Percentiles rank a stretch among this genome's conserved stretches.
Conservation (phyloP, 2,797 vertebrate species). For the Lepilemur septentrionalis region DNA sequence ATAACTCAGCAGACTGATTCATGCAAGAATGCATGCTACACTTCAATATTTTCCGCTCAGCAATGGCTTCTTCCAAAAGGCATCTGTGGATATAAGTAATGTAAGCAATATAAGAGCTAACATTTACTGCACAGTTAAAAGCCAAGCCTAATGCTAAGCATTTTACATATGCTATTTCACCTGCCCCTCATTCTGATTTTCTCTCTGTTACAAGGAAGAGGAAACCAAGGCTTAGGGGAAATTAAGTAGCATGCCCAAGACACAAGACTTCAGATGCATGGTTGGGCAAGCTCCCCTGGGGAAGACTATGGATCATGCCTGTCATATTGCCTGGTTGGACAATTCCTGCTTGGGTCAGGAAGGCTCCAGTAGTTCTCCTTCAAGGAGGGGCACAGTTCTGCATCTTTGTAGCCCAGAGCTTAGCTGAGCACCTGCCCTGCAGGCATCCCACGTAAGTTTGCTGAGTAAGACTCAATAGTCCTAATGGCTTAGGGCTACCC, state of each 20-base stretch:
- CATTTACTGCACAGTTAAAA: neutral
- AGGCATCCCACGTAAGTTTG: neutral
- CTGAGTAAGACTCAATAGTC: neutral
- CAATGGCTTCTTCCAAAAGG: conserved; percentile 8
- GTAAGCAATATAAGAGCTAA: neutral
- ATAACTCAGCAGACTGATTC: conserved; percentile 10
- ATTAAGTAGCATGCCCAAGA: neutral
- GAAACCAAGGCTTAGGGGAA: neutral
- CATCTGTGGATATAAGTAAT: no score
- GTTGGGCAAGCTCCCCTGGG: neutral
- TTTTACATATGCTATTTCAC: neutral
- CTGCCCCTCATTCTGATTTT: neutral
- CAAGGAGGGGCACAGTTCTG: neutral
- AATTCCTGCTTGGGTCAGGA: neutral
- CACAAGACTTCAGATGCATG: neutral
- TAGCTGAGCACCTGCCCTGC: neutral
- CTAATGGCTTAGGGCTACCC: neutral
- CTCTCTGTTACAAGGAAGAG: neutral
- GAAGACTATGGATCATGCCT: neutral
- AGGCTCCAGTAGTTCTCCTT: neutral
- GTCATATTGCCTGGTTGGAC: neutral
- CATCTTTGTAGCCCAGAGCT: neutral
- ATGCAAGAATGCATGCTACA: neutral
- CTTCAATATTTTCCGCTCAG: neutral
- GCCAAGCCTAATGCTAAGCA: neutral